These are phyloP conservation scores for Drosophila barbarae DNA, from an alignment of 2,888 invertebrate species.

Conservation along the genomic window DNA sequence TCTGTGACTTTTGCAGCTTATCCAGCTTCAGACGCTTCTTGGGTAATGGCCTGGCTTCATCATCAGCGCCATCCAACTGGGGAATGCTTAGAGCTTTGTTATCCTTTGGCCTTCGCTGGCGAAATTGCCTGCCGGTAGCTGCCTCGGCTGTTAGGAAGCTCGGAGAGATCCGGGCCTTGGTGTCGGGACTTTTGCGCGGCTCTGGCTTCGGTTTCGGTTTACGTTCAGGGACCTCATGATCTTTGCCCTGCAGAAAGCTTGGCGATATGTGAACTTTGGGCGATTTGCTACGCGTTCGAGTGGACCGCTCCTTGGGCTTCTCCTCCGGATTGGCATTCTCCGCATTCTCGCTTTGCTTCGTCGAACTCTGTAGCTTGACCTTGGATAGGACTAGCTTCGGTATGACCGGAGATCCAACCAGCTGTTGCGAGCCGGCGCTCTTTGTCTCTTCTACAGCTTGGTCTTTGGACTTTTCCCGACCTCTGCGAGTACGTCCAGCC, in stretches of 20 bases:
- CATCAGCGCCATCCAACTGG: conserved; percentile 82
- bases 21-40: conserved; percentile 56
- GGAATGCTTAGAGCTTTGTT: conserved; percentile 73
- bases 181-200: conserved; percentile 8
- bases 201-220: conserved; percentile 39
- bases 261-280: conserved; percentile 72
- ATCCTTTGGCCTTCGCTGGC: conserved; percentile 58
- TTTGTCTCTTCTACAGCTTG: background rate
- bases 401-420: conserved; percentile 58
- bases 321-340: conserved; percentile 47
- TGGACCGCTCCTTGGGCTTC: conserved; percentile 1
- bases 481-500: conserved; percentile 61
- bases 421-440: conserved; percentile 32
- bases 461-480: conserved; percentile 20
- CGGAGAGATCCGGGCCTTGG: conserved; percentile 48
- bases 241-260: conserved; percentile 56
- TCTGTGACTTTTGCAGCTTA: conserved; percentile 54
- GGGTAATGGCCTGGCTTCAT: conserved; percentile 59
- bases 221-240: background rate
- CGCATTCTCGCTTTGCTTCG: conserved; percentile 33
- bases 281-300: conserved; percentile 68
- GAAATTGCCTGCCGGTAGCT: conserved; percentile 50
- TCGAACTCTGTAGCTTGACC: conserved; percentile 39
- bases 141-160: conserved; percentile 40
- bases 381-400: conserved; percentile 66